Conservation (phyloP, 2,888 invertebrate species). For the Gari tellinella region DNA sequence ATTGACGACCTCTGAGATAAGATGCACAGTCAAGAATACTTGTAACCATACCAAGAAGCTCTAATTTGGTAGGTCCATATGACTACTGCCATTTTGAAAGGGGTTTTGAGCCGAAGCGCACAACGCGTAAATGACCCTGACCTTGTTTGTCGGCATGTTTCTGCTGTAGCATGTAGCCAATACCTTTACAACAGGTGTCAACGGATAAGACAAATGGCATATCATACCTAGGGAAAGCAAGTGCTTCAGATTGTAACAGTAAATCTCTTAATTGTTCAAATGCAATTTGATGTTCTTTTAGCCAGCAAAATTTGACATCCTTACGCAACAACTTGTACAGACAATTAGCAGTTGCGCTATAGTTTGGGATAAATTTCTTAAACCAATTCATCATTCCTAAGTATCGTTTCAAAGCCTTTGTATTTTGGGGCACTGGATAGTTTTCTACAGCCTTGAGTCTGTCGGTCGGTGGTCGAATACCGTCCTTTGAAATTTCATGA, state of each 20-base stretch:
- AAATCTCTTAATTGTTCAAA: slow-evolving; percentile 38
- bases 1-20: slow-evolving; percentile 43
- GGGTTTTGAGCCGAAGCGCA: slow-evolving; percentile 43
- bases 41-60: slow-evolving; percentile 46
- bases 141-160: slow-evolving; percentile 20
- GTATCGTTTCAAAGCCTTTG: slow-evolving; percentile 42
- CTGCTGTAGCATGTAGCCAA: slow-evolving; percentile 59
- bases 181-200: slow-evolving; percentile 46
- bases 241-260: slow-evolving; percentile 33
- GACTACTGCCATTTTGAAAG: slow-evolving; percentile 25
- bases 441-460: slow-evolving; percentile 35
- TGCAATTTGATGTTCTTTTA: slow-evolving; percentile 9
- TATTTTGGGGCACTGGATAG: slow-evolving; percentile 32
- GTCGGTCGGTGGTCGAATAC: slow-evolving; percentile 36
- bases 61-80: slow-evolving; percentile 53
- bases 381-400: slow-evolving; percentile 58
- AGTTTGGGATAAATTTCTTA: slow-evolving; percentile 49
- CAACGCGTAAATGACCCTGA: slow-evolving; percentile 15
- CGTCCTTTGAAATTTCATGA: slow-evolving; percentile 47
- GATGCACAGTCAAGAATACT: slow-evolving; percentile 45
- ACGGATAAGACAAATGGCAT: slow-evolving; percentile 47
- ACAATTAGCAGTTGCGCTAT: slow-evolving; percentile 31
- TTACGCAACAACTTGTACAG: slow-evolving; percentile 25
- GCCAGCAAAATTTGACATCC: too few species aligned
- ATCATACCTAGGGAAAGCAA: slow-evolving; percentile 56